These are phyloP conservation scores for pig (Sus scrofa) DNA, from an alignment of 2,113 vertebrate species.

Conservation along the genomic window DNA sequence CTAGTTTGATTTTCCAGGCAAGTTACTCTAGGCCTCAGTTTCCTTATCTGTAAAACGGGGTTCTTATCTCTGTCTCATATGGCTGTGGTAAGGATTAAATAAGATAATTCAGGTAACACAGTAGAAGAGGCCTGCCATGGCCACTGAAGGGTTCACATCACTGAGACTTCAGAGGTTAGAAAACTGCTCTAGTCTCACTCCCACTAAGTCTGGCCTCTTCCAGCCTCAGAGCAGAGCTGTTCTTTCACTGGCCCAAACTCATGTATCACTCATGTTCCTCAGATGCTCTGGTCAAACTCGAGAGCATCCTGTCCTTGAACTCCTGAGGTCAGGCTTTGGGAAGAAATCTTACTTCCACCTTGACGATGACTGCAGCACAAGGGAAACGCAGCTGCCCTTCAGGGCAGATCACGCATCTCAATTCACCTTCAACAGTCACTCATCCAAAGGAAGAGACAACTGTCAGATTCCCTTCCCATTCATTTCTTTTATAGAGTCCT, in stretches of 20 bases:
- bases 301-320: background rate
- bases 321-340: background rate
- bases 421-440: background rate
- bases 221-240: background rate
- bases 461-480: background rate
- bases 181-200: background rate
- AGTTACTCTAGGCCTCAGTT: background rate
- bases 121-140: background rate
- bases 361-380: background rate
- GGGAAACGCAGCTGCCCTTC: background rate
- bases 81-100: background rate
- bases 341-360: constrained; percentile 12
- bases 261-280: background rate
- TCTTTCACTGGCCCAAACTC: background rate
- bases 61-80: background rate
- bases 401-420: background rate
- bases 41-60: background rate
- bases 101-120: background rate
- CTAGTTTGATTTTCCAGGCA: background rate
- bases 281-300: background rate
- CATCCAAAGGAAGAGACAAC: background rate
- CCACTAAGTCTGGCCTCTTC: background rate
- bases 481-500: background rate
- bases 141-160: background rate
- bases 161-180: background rate